Conservation (phyloP, 2,113 vertebrate species). For the Beaufortia kweichowensis region DNA sequence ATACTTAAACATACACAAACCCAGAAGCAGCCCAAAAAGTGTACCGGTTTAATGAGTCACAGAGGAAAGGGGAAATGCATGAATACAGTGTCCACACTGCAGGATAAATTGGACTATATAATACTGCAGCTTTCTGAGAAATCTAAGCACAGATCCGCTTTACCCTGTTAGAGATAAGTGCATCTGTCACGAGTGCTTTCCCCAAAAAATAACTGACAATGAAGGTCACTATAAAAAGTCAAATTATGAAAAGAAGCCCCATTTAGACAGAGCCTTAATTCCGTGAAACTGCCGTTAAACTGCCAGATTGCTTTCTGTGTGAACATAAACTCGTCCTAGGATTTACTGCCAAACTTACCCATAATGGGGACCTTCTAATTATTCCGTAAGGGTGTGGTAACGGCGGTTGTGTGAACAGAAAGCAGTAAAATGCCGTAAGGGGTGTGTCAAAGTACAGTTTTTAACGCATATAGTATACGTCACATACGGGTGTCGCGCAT, state of each 20-base stretch:
- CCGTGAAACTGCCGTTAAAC: no score
- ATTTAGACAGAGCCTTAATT: no score
- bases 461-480: no score
- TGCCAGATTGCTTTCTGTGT: no score
- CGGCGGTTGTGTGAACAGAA: no score
- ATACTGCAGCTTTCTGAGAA: conserved; percentile 58
- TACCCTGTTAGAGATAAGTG: conserved; percentile 38
- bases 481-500: no score
- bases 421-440: no score
- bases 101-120: conserved; percentile 69
- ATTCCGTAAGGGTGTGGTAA: no score
- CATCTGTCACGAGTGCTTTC: neutral
- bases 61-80: conserved; percentile 72
- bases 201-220: conserved; percentile 9
- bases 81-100: conserved; percentile 50
- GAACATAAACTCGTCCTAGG: no score
- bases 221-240: conserved; percentile 23
- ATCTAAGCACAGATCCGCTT: conserved; percentile 44
- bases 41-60: conserved; percentile 71
- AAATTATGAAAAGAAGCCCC: conserved; percentile 3
- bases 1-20: conserved; percentile 26
- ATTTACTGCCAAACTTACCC: no score
- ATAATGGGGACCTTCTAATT: no score
- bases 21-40: conserved; percentile 3
- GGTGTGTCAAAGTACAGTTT: no score